phyloP scores from a whole-genome alignment of 2,888 invertebrate species.

The Epinotia brunnichana region DNA sequence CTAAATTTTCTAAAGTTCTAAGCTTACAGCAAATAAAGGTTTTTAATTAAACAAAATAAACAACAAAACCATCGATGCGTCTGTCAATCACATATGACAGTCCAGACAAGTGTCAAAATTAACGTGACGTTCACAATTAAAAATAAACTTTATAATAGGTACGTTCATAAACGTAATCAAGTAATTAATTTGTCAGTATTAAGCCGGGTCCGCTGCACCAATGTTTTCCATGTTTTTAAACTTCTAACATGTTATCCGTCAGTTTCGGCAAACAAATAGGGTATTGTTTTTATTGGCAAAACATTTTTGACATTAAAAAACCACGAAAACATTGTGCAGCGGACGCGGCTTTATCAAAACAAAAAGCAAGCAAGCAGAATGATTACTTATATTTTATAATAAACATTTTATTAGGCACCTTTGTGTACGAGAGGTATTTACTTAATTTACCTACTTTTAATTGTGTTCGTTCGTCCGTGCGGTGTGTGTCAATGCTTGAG shows the following conservation, averaged over 20 bases:
- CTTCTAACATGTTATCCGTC: too few relatives aligned
- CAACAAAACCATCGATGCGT: neutral
- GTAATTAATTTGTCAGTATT: neutral
- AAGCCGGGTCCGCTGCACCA: too few relatives aligned
- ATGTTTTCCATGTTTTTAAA: too few relatives aligned
- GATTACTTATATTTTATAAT: too few relatives aligned
- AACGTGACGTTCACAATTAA: slow-evolving; percentile 11
- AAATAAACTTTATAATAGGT: neutral
- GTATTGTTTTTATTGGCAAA: too few relatives aligned
- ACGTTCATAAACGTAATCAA: neutral
- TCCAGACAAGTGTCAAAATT: neutral
- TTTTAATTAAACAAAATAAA: neutral
- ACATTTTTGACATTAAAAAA: too few relatives aligned
- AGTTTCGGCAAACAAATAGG: too few relatives aligned
- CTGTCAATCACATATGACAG: slow-evolving; percentile 4
- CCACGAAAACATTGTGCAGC: too few relatives aligned
- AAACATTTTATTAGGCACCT: neutral
- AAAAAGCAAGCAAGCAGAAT: too few relatives aligned
- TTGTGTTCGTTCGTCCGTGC: neutral
- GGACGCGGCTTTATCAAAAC: too few relatives aligned
- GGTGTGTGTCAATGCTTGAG: neutral
- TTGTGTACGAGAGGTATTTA: neutral
- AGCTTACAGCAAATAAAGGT: too few relatives aligned
- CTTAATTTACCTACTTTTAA: neutral
- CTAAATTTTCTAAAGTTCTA: neutral